Base-by-base conservation (phyloP, 92 coral and sea anemone species). In the Heteractis magnifica region DNA sequence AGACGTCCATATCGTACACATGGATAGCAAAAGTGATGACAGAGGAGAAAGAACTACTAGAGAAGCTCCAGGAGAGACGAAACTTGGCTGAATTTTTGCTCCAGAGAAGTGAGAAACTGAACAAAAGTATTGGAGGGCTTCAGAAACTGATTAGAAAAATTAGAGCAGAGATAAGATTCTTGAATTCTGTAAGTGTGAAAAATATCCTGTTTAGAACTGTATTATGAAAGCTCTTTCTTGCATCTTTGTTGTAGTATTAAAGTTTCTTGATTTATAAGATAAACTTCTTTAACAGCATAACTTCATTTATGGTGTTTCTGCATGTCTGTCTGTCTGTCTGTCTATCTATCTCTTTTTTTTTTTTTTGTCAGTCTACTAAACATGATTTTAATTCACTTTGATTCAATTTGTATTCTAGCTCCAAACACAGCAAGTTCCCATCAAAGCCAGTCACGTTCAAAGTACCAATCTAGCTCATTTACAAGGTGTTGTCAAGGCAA, bases 391-490 rank as follows among this genome's bases (percentile, higher is more conserved):
- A 34, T 34, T 34, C 4, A 34, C 9, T 26, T 72, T 34, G 13
- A 71, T 51, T 49, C 3, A 34, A 16, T 60, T 9, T 71, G 49
- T 80, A 19, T 19, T 14, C 19, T 82, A 93, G 94, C 78, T 94
- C 49, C 62, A 50, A 56, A 73, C 86, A 11, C 81, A 34, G 60
- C 76, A 84, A 34, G 64, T 55, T 21, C 88, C 92, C 9, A 75
- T 93, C 44, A 87, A 92, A 65, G 73, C 79, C 16, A 84, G 94
- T 21, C 94, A 94, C 55, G 85, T 93, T 14, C 91, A 94, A 75
- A 93, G 98, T 84, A 93, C 98, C 56, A 95, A 95, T 84, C 92
- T 95, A 0, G 74, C 91, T 41, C 97, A 94, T 79, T 81, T 95
- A 78, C 92, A 91, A 21, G 93, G 92, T 79, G 93, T 93, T 51